Evolutionary conservation across 2,888 invertebrate genomes (phyloP).

Genomic region (Eupithecia insigniata): DNA sequence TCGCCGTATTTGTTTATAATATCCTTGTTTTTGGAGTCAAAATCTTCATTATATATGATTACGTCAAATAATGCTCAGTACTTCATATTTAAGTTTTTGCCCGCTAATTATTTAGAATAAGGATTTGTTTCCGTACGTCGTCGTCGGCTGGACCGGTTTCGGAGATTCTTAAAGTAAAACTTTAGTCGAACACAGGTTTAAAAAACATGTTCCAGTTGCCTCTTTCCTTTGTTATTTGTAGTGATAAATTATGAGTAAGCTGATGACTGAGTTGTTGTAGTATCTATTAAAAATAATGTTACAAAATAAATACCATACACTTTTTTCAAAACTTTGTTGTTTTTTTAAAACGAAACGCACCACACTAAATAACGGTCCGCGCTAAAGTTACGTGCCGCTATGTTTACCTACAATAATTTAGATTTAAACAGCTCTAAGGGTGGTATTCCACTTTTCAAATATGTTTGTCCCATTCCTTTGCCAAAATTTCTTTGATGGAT

Average conservation of each 20-base stretch:
- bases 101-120: not conserved
- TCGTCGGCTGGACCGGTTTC: not conserved
- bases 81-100: not conserved
- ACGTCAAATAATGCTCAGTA: not conserved
- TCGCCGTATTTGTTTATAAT: not conserved
- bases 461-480: too few species aligned
- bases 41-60: not conserved
- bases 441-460: too few species aligned
- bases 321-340: not conserved
- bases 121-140: not conserved
- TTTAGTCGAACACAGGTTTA: not conserved
- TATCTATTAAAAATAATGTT: constrained; percentile 13
- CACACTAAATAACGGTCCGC: too few species aligned
- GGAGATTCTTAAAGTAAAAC: not conserved
- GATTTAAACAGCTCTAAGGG: too few species aligned
- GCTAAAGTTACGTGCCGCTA: too few species aligned
- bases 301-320: constrained; percentile 5
- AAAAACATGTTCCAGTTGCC: not conserved
- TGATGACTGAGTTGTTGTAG: constrained; percentile 10
- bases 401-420: not conserved
- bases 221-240: not conserved
- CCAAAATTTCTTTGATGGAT: too few species aligned
- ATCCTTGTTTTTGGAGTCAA: not conserved
- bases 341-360: too few species aligned
- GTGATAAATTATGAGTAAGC: not conserved